Percentiles rank a stretch among this genome's conserved stretches.
Conservation (phyloP, 2,888 invertebrate genomes). For the Pristionchus entomophagus region DNA sequence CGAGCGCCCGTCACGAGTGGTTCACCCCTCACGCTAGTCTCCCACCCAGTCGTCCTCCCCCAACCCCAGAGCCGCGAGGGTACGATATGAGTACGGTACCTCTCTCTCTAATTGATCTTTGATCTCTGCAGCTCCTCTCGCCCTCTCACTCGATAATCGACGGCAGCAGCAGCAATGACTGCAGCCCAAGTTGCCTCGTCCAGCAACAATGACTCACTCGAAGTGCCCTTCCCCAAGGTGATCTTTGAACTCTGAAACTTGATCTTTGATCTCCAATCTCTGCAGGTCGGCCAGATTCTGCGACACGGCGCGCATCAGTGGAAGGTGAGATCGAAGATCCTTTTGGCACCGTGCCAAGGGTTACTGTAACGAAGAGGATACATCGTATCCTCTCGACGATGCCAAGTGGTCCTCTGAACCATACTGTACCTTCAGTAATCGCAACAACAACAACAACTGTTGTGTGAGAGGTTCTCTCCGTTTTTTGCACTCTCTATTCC, state of each 20-base stretch:
- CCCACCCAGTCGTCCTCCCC: not conserved
- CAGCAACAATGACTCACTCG: not conserved
- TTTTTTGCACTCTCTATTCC: no score
- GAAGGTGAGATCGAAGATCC: not conserved
- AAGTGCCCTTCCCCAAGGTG: constrained; percentile 33
- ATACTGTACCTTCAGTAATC: no score
- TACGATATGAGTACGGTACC: not conserved
- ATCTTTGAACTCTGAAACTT: not conserved
- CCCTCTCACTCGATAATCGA: not conserved
- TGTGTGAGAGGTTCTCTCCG: no score
- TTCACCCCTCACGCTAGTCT: not conserved
- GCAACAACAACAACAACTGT: no score
- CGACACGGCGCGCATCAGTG: constrained; percentile 28
- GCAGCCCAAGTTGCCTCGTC: not conserved
- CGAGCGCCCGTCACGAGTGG: constrained; percentile 17
- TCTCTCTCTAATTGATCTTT: not conserved
- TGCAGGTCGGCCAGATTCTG: constrained; percentile 39
- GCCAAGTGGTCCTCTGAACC: no score
- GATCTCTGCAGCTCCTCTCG: constrained; percentile 16
- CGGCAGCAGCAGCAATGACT: not conserved
- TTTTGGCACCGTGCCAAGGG: not conserved
- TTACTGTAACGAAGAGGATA: no score
- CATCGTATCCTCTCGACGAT: no score
- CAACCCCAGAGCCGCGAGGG: not conserved
- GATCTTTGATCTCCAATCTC: constrained; percentile 4